These are phyloP conservation scores for Scaptomyza parva DNA, from an alignment of 2,888 invertebrate genomes.

Conservation along the genomic window DNA sequence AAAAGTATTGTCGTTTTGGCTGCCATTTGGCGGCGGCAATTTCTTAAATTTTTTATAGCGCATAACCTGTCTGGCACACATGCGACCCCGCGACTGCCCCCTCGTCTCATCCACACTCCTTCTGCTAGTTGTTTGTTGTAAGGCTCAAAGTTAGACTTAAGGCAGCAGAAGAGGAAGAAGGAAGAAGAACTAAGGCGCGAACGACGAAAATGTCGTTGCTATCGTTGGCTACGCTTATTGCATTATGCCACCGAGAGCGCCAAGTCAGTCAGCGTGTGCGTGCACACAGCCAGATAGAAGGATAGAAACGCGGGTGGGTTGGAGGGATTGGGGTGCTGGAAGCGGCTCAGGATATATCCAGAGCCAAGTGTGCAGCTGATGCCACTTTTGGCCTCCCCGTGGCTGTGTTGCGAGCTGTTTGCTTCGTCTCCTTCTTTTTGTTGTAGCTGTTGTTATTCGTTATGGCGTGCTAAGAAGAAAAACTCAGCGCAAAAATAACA, in stretches of 20 bases:
- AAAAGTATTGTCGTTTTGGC: slow-evolving; percentile 78
- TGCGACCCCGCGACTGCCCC: slow-evolving; percentile 37
- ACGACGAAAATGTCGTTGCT: slow-evolving; percentile 51
- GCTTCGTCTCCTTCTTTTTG: slow-evolving; percentile 26
- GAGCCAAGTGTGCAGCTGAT: slow-evolving; percentile 76
- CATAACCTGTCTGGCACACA: slow-evolving; percentile 80
- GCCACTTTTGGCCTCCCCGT: slow-evolving; percentile 74
- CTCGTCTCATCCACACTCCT: background rate
- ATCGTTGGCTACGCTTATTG: slow-evolving; percentile 79
- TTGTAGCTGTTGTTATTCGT: slow-evolving; percentile 44
- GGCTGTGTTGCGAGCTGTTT: slow-evolving; percentile 67
- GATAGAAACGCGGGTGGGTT: background rate
- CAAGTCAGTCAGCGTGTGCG: slow-evolving; percentile 63
- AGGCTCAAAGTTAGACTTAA: slow-evolving; percentile 59
- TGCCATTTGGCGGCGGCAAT: slow-evolving; percentile 70
- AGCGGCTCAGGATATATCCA: slow-evolving; percentile 67
- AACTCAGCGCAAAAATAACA: slow-evolving; percentile 41
- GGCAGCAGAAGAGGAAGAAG: slow-evolving; percentile 3
- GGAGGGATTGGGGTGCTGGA: slow-evolving; percentile 19
- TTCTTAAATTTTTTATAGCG: slow-evolving; percentile 79
- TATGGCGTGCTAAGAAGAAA: slow-evolving; percentile 59
- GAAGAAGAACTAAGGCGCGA: slow-evolving; percentile 11
- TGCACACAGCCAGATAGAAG: slow-evolving; percentile 54
- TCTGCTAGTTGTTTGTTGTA: slow-evolving; percentile 49
- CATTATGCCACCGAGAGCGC: slow-evolving; percentile 69